phyloP scores from a whole-genome alignment of 37 sponge, comb jelly and placozoan species.

The Ephydatia muelleri region DNA sequence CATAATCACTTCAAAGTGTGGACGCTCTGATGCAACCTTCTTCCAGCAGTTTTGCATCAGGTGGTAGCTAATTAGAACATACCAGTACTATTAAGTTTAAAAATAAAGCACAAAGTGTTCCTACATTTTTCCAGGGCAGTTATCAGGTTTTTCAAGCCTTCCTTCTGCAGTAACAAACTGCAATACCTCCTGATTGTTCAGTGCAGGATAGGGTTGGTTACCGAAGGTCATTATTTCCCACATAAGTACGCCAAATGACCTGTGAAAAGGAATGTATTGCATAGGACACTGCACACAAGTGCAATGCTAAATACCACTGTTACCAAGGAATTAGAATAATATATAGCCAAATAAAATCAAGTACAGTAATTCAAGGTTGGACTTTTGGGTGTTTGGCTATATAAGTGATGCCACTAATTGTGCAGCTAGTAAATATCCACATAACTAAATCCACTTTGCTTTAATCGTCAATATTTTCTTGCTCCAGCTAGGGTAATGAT shows the following conservation, averaged over 20 bases:
- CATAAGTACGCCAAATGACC: constrained; percentile 82
- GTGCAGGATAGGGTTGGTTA: constrained; percentile 86
- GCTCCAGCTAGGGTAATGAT: not conserved
- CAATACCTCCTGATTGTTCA: constrained; percentile 81
- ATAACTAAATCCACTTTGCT: too few species aligned
- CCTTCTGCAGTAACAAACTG: constrained; percentile 89
- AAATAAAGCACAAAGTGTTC: not conserved
- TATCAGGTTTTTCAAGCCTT: constrained; percentile 69
- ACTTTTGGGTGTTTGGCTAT: too few species aligned
- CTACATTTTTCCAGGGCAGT: constrained; percentile 71
- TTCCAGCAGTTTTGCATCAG: constrained; percentile 67
- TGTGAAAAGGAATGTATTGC: too few species aligned
- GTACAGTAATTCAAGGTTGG: too few species aligned
- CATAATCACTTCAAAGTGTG: constrained; percentile 50
- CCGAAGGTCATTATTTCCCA: constrained; percentile 85
- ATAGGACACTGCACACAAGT: too few species aligned
- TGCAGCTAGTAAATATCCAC: too few species aligned
- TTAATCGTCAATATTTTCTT: too few species aligned
- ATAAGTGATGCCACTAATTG: too few species aligned
- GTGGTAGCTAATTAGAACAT: constrained; percentile 31
- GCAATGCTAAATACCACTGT: too few species aligned
- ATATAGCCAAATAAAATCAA: too few species aligned
- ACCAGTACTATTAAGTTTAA: not conserved
- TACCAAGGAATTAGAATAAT: too few species aligned
- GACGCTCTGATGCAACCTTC: constrained; percentile 48